These are phyloP conservation scores for Camponotus pennsylvanicus DNA, from an alignment of 1,140 invertebrate species.

Conservation along the genomic window DNA sequence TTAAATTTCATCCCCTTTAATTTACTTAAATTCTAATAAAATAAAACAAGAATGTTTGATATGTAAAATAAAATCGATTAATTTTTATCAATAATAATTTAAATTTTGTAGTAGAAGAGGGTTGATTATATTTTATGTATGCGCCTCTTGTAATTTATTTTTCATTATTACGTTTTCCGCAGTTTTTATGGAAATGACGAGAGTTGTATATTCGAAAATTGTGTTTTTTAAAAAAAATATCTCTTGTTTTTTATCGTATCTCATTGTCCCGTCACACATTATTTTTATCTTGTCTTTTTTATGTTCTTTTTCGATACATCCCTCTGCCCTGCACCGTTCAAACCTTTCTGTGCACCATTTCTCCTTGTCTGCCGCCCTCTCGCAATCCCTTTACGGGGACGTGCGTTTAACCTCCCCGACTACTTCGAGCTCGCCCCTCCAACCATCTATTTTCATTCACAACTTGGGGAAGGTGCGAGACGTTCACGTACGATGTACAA, in stretches of 20 bases:
- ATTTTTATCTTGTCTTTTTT: conserved; percentile 14
- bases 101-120: no score
- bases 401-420: conserved; percentile 70
- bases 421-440: conserved; percentile 44
- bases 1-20: no score
- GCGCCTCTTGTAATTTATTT: background rate
- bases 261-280: background rate
- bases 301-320: conserved; percentile 55
- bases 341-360: conserved; percentile 39
- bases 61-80: background rate
- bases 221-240: background rate
- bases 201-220: background rate
- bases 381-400: conserved; percentile 70
- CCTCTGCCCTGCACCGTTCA: conserved; percentile 6
- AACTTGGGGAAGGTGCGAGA: conserved; percentile 60
- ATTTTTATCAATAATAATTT: background rate
- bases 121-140: background rate
- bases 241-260: background rate
- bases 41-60: no score
- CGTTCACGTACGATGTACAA: conserved; percentile 52
- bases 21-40: no score
- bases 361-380: conserved; percentile 66
- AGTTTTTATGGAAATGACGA: background rate
- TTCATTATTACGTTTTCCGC: background rate
- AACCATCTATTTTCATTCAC: conserved; percentile 69